Evolutionary conservation across 2,888 invertebrate genomes (phyloP).

Genomic region (Rugalucina vietnamica): DNA sequence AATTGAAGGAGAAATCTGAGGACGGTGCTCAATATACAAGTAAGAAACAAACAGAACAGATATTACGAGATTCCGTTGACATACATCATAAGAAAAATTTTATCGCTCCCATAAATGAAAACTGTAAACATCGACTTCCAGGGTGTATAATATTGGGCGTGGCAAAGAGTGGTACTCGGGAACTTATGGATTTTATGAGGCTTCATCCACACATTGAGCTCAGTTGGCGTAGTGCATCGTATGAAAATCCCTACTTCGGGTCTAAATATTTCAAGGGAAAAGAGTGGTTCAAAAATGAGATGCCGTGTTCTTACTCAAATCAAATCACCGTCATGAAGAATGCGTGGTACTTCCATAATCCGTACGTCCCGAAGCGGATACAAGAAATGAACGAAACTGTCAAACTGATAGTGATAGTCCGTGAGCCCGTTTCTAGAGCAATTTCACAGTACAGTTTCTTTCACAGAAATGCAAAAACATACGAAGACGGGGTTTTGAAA

Average conservation of each 20-base stretch:
- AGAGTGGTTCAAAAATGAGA: conserved; percentile 94
- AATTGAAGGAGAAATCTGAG: neutral
- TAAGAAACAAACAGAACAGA: neutral
- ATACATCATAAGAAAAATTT: neutral
- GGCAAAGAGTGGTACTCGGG: conserved; percentile 84
- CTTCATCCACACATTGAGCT: conserved; percentile 90
- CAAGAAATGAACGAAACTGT: conserved; percentile 96
- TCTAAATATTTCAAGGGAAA: conserved; percentile 92
- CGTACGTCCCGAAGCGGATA: conserved; percentile 96
- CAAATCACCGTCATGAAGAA: conserved; percentile 98
- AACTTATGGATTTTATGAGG: conserved; percentile 82
- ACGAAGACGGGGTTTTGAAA: neutral
- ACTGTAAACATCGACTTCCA: conserved; percentile 73
- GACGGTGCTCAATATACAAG: too few species aligned
- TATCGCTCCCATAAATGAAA: neutral
- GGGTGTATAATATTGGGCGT: conserved; percentile 84
- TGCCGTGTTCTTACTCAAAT: conserved; percentile 94
- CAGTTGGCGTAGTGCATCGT: conserved; percentile 86
- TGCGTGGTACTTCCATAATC: conserved; percentile 97
- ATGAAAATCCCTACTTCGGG: conserved; percentile 99
- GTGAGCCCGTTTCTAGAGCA: conserved; percentile 97
- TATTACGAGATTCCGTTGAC: neutral
- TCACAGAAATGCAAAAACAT: neutral
- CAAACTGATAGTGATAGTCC: conserved; percentile 94
- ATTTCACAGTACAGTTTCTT: conserved; percentile 87